Evolutionary conservation across 2,113 vertebrate species (phyloP).

Genomic region (Falco punctatus): DNA sequence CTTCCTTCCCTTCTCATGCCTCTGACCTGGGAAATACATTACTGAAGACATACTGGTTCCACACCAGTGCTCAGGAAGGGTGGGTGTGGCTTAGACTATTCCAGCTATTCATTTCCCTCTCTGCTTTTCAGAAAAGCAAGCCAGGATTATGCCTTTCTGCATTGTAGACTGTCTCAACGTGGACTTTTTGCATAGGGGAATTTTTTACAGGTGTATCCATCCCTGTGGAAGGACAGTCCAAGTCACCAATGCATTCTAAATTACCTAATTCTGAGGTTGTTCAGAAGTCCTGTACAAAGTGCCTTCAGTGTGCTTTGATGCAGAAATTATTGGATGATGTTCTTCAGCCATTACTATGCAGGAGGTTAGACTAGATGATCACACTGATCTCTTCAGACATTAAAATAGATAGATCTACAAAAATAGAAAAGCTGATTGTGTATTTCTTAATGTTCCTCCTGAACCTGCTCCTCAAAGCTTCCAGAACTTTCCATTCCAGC

Average conservation of each 20-base stretch:
- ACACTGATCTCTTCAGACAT: conserved; percentile 5
- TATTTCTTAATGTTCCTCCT: not conserved
- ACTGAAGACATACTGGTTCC: not conserved
- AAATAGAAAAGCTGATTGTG: conserved; percentile 24
- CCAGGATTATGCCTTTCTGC: not conserved
- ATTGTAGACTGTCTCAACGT: not conserved
- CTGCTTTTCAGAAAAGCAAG: not conserved
- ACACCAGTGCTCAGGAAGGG: not conserved
- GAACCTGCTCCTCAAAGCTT: not conserved
- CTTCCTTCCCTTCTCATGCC: not conserved
- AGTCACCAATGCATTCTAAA: not conserved
- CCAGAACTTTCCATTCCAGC: not conserved
- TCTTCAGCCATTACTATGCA: conserved; percentile 17
- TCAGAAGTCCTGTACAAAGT: conserved; percentile 1
- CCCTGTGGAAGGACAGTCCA: not conserved
- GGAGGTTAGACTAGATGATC: conserved; percentile 26
- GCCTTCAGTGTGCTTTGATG: conserved; percentile 40
- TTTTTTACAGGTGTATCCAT: not conserved
- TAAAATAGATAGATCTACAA: not conserved
- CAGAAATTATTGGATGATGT: conserved; percentile 52
- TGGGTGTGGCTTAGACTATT: not conserved
- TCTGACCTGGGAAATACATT: not conserved
- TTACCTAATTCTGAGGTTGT: not conserved
- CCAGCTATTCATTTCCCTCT: not conserved
- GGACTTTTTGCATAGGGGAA: not conserved